Conservation (phyloP, 2,888 invertebrate genomes). For the Schrankia costaestrigalis region DNA sequence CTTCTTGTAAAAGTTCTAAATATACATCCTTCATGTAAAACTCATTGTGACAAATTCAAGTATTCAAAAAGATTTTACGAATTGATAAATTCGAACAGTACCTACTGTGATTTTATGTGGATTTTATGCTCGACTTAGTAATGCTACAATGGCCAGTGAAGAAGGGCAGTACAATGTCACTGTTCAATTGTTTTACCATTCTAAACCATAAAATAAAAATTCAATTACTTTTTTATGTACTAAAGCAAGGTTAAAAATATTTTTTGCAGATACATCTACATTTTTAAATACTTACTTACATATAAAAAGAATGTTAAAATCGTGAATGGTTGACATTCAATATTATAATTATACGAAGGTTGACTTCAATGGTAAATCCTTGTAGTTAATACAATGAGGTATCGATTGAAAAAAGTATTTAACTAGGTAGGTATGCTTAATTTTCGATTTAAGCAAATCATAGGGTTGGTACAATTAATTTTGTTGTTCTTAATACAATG, state of each 20-base stretch:
- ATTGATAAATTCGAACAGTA: too few species aligned
- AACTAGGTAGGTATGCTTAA: neutral
- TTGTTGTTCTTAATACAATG: too few species aligned
- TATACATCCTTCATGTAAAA: too few species aligned
- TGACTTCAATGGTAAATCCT: constrained; percentile 9
- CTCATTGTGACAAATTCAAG: too few species aligned
- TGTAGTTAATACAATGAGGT: neutral
- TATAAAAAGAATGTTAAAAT: constrained; percentile 21
- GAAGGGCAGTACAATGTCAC: too few species aligned
- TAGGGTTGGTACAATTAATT: neutral
- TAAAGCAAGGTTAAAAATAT: constrained; percentile 18
- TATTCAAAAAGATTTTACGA: too few species aligned
- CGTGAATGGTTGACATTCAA: constrained; percentile 25
- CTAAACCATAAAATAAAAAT: too few species aligned
- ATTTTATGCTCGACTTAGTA: too few species aligned
- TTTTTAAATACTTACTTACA: constrained; percentile 4
- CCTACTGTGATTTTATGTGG: too few species aligned
- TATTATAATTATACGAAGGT: constrained; percentile 26
- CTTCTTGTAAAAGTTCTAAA: too few species aligned
- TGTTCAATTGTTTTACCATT: too few species aligned
- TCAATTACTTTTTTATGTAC: neutral
- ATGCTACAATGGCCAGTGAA: too few species aligned
- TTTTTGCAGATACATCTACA: neutral
- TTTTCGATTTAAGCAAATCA: neutral
- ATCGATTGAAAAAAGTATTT: neutral